Percentiles rank a stretch among this genome's conserved stretches.
phyloP scores from a whole-genome alignment of 2,113 vertebrate species.

The Erythrocercus mccallii region DNA sequence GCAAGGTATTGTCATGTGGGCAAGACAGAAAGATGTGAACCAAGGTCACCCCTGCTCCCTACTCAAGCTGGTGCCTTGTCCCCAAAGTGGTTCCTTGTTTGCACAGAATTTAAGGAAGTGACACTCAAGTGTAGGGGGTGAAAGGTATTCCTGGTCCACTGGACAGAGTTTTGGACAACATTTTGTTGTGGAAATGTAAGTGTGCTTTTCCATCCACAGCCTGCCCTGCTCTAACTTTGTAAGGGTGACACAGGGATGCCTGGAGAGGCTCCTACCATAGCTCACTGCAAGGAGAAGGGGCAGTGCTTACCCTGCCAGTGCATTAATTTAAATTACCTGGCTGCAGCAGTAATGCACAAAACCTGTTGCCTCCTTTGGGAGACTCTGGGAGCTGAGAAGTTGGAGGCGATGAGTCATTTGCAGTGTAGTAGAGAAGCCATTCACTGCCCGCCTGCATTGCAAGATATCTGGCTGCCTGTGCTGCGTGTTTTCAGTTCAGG shows the following conservation, averaged over 20 bases:
- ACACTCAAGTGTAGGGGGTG: not conserved
- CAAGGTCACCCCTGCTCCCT: not conserved
- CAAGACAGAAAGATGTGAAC: not conserved
- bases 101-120: not conserved
- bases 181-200: not conserved
- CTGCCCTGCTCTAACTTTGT: not conserved
- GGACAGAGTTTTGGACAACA: not conserved
- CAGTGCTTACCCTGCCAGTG: not conserved
- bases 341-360: not conserved
- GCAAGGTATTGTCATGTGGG: not conserved
- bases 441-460: not conserved
- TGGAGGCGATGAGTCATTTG: not conserved
- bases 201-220: not conserved
- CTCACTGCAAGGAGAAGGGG: not conserved
- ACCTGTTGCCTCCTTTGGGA: not conserved
- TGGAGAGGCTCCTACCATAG: not conserved
- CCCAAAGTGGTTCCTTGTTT: fast-evolving
- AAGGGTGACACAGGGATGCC: not conserved
- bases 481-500: not conserved
- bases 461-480: not conserved
- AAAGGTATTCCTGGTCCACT: not conserved
- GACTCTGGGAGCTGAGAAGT: not conserved
- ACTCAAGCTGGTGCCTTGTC: not conserved
- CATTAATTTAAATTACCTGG: not conserved
- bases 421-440: not conserved